Evolutionary conservation across 2,888 invertebrate genomes (phyloP).

Genomic region (Melipona beecheii): DNA sequence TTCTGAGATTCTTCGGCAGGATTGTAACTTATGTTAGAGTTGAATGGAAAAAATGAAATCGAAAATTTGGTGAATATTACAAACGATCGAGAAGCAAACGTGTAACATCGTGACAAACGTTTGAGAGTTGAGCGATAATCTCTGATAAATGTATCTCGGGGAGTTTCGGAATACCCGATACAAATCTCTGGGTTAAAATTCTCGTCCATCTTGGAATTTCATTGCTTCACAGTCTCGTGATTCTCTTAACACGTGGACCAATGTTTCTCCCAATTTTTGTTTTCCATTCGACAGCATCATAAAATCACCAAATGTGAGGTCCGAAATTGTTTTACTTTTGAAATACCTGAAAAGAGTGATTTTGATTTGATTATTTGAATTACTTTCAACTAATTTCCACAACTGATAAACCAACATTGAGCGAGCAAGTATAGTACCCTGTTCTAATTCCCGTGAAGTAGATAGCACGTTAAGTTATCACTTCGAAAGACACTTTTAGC

Average conservation of each 20-base stretch:
- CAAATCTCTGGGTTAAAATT: not conserved
- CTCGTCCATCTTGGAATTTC: not conserved
- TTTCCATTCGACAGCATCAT: not conserved
- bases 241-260: not conserved
- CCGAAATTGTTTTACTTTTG: not conserved
- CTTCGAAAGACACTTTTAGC: not conserved
- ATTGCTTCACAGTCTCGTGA: not conserved
- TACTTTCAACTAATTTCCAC: not conserved
- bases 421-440: not conserved
- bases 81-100: not conserved
- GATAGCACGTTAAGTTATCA: not conserved
- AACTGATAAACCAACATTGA: not conserved
- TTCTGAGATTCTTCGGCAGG: too few species aligned
- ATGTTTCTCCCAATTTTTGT: not conserved
- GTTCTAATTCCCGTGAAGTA: not conserved
- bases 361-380: not conserved
- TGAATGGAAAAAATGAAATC: not conserved
- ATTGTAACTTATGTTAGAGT: not conserved
- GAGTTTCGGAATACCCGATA: constrained; percentile 11
- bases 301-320: too few species aligned
- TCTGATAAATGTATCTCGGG: constrained; percentile 13
- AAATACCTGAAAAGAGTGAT: not conserved
- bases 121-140: not conserved
- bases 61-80: not conserved
- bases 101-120: not conserved